Percentiles rank a stretch among this genome's conserved stretches.
phyloP scores from a whole-genome alignment of 1,140 invertebrate species.

The Leguminivora glycinivorella region DNA sequence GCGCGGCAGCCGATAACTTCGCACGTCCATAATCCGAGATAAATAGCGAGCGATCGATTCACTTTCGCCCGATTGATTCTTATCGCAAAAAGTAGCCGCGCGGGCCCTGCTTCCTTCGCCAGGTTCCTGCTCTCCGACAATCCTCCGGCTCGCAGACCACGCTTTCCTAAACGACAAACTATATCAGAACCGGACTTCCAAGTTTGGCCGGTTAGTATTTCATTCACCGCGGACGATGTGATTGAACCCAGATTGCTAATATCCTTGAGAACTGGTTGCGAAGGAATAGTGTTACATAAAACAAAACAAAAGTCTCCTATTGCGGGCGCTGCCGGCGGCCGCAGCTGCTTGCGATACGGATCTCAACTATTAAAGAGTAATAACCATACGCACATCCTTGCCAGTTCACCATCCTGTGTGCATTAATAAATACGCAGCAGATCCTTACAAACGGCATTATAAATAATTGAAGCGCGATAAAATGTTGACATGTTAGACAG shows the following conservation, averaged over 20 bases:
- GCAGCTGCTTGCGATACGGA: slow-evolving; percentile 8
- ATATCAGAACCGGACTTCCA: slow-evolving; percentile 35
- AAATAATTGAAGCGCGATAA: not conserved
- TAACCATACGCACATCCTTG: slow-evolving; percentile 9
- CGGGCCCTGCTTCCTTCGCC: slow-evolving; percentile 47
- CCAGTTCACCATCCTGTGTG: not conserved
- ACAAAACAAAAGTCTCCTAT: slow-evolving; percentile 39
- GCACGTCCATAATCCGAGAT: slow-evolving; percentile 48
- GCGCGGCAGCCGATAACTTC: slow-evolving; percentile 33
- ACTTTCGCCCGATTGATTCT: slow-evolving; percentile 67
- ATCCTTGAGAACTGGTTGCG: slow-evolving; percentile 66
- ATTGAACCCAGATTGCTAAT: slow-evolving; percentile 65
- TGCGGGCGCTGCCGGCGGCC: slow-evolving; percentile 11
- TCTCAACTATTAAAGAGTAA: slow-evolving; percentile 25
- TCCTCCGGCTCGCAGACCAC: slow-evolving; percentile 38
- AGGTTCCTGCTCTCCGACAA: slow-evolving; percentile 46
- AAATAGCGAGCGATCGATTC: slow-evolving; percentile 58
- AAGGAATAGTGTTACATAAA: slow-evolving; percentile 51
- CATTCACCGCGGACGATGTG: slow-evolving; percentile 67
- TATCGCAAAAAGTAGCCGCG: slow-evolving; percentile 60
- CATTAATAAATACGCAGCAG: not conserved
- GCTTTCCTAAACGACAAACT: slow-evolving; percentile 17
- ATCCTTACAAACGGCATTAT: not conserved
- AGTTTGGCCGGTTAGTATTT: slow-evolving; percentile 52
- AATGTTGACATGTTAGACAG: not conserved